A percentile compares a stretch with the other conserved stretches of the same genome.
Evolutionary conservation across 2,888 invertebrate species (phyloP).

Genomic region (Catonia carolina): DNA sequence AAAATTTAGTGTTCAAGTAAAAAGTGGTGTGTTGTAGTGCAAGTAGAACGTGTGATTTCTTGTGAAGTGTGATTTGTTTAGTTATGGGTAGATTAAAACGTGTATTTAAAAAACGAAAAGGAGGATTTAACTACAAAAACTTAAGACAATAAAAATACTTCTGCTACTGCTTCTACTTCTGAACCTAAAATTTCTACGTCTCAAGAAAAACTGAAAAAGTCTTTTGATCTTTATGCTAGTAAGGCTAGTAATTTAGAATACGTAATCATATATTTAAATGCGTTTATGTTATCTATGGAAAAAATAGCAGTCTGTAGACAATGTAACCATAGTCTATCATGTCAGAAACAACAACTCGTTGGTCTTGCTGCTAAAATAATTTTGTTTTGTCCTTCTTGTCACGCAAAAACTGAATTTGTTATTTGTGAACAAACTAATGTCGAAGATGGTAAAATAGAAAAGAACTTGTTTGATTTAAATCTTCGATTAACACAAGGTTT

Average conservation of each 20-base stretch:
- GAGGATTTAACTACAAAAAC: not conserved
- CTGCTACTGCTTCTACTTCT: not conserved
- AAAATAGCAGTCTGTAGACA: conserved; percentile 12
- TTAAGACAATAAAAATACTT: not conserved
- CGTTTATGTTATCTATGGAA: conserved; percentile 1
- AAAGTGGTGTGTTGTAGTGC: no score
- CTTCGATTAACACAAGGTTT: conserved; percentile 14
- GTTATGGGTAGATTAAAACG: not conserved
- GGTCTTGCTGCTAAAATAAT: conserved; percentile 15
- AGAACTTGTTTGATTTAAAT: conserved; percentile 10
- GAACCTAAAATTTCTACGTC: not conserved
- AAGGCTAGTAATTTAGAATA: not conserved
- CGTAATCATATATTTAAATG: not conserved
- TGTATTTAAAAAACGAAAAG: conserved; percentile 6
- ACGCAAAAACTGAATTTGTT: conserved; percentile 5
- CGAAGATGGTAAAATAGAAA: conserved; percentile 2
- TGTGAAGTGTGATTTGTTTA: no score
- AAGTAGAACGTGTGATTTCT: no score
- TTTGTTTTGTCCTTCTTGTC: conserved; percentile 11
- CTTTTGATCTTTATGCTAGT: not conserved
- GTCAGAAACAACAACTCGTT: conserved; percentile 3
- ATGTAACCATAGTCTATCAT: conserved; percentile 12
- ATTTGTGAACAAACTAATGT: conserved; percentile 5
- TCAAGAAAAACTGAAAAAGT: not conserved
- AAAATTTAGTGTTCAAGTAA: no score